phyloP scores from a whole-genome alignment of 23 tunicate genomes.

The Halocynthia roretzi region DNA sequence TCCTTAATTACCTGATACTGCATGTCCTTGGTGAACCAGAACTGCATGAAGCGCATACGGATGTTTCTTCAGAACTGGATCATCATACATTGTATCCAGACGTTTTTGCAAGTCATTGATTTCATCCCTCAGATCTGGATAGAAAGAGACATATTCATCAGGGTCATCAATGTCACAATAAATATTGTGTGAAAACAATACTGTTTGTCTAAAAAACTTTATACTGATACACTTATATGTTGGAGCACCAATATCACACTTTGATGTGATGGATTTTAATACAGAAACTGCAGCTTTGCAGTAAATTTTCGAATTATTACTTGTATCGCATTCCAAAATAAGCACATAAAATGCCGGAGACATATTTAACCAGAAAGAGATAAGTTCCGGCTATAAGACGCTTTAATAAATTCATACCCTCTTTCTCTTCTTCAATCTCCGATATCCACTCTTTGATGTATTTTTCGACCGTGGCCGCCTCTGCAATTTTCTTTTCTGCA shows the following conservation, averaged over 20 bases:
- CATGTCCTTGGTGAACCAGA: constrained; percentile 55
- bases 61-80: constrained; percentile 5
- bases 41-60: constrained; percentile 54
- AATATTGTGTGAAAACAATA: no score
- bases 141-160: background rate
- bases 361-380: no score
- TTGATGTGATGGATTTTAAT: background rate
- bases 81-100: constrained; percentile 38
- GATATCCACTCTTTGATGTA: constrained; percentile 19
- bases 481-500: background rate
- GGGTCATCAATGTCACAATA: no score
- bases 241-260: no score
- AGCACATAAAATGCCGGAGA: no score
- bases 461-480: constrained; percentile 26
- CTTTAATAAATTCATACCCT: background rate
- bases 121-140: constrained; percentile 11
- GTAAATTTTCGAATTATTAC: no score
- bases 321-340: no score
- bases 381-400: no score
- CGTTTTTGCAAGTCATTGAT: constrained; percentile 11
- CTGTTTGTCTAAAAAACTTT: no score
- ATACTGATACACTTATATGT: no score
- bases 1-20: constrained; percentile 28
- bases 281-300: background rate
- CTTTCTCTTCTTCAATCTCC: constrained; percentile 25